Base-by-base conservation (phyloP, 2,888 invertebrate species). In the Drosophila rellima region DNA sequence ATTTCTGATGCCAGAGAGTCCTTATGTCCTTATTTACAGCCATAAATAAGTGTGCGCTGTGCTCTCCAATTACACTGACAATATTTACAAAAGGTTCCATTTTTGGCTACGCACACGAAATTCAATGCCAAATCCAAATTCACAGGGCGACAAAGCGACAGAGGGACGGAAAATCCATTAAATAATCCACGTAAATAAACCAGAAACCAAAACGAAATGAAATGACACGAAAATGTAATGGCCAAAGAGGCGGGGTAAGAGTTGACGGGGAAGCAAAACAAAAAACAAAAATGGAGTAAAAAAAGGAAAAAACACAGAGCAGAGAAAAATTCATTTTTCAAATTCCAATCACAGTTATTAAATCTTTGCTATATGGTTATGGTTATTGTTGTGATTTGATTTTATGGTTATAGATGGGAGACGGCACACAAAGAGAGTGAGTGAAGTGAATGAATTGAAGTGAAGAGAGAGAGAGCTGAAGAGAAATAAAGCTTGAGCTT, bases 301-400 rank as follows among this genome's bases (percentile, higher is more conserved):
- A 23, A 39, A 23, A 40, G 44, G 52, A 54, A 73, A 56, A 52
- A 31, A 18, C 44, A n/a, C 52, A 50, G 67, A 67, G 13, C 13
- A 4, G 33, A 54, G 55, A 78, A 70, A 81, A 82, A 82, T 85
- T 88, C 83, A 83, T 83, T 83, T 83, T 88, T 83, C 88, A 83
- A 83, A 83, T 88, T 75, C 80, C 83, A 83, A 83, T 83, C 83
- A 88, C 83, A 83, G 83, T 83, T 83, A 83, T 83, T 83, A 83
- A 83, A 83, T 83, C 83, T 86, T 88, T 82, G 83, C 83, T 88
- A 83, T 83, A 83, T 88, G 83, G 86, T 83, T 83, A 83, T 82
- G 88, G 88, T 83, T 83, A 83, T 83, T 83, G 87, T 83, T 88
- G 83, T 83, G 83, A 83, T 83, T 83, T 83, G 83, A 86, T 83